Evolutionary conservation across 2,888 invertebrate species (phyloP), one percentile per base, ranked within the genome.

Genomic region (Tetramorium bicarinatum): DNA sequence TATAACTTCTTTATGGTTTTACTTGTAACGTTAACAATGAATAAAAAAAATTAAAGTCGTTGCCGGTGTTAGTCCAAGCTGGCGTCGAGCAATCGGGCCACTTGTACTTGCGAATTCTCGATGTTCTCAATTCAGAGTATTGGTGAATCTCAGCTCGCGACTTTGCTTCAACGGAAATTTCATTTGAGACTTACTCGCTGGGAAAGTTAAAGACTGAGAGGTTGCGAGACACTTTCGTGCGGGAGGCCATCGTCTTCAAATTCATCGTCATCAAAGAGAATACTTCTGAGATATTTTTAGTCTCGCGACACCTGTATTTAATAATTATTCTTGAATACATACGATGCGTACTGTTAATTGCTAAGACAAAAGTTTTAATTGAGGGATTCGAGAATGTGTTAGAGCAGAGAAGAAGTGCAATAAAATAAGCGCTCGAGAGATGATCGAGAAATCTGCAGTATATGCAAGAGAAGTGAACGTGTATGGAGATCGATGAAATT

Each of bases 401-500:
- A 18, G 25, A 25, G 34, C 8, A 47, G 49, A 34, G 38, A 49
- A n/a, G n/a, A 49, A 34, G 3, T 41, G 18, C 15, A 13, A 67
- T 49, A 41, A 54, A 25, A 25, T 49, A 76, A 67, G 41, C 13
- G 38, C 15, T 41, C 25, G 52, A 18, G 38, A 34, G 21, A 25
- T 18, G 7, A 54, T 69, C 15, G n/a, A n/a, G 52, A 54, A 52
- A 77, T 47, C 21, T 29, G 56, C 71, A 18, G 47, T 41, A 13
- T 25, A 54, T n/a, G 76, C 54, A 29, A 29, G 13, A 47, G 15
- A 41, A 69, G 11, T 25, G 79, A 69, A 49, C n/a, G 44, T 25
- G 13, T 52, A 44, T 44, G 15, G 47, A 47, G 79, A 79, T 71
- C 79, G 47, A 71, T 59, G 59, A 79, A 71, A 79, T 79, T 79